Base-by-base conservation (phyloP, 2,888 invertebrate genomes). In the Macroteleia sp. region DNA sequence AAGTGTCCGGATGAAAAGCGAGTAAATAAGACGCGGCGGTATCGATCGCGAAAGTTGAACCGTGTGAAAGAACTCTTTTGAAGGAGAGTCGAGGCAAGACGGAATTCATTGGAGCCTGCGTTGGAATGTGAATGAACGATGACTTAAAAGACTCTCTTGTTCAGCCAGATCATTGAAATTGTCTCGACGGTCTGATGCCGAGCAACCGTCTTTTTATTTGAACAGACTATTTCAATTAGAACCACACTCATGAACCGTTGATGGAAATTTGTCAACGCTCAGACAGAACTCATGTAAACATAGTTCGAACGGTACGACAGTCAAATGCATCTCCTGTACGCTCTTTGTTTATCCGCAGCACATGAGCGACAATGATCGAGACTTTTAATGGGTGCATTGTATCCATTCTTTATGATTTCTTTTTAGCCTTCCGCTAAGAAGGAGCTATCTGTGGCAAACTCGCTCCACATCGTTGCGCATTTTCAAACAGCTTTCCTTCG, bases 81-180 rank as follows among this genome's bases (percentile, higher is more conserved):
- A 66, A n/a, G n/a, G n/a, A 36, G 74, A 66, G 73, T 9, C 56
- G 59, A 34, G 39, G 50, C 54, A 59, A 50, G 52, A 66, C 28
- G 59, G 66, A 56, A 74, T 74, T 62, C 66, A 74, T 79, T 74
- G 67, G 71, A 64, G 74, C n/a, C 70, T 74, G 67, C 66, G 70
- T 14, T 79, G 82, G 81, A 80, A 81, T 82, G 82, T 77, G 77
- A 66, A 70, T 79, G 80, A 74, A 66, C 66, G 74, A 82, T 80
- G 80, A 79, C 82, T 82, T 79, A 79, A 82, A 80, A 81, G 82
- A 79, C 70, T 54, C 78, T 73, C 78, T 81, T 80, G 80, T 82
- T 77, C 79, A 74, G 41, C 9, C 46, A 62, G 73, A 69, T 67
- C 73, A 77, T 69, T 77, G 69, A 77, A 67, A 73, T 73, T 69